Base-by-base conservation (phyloP, 2,888 invertebrate species). In the Anticlea derivata region DNA sequence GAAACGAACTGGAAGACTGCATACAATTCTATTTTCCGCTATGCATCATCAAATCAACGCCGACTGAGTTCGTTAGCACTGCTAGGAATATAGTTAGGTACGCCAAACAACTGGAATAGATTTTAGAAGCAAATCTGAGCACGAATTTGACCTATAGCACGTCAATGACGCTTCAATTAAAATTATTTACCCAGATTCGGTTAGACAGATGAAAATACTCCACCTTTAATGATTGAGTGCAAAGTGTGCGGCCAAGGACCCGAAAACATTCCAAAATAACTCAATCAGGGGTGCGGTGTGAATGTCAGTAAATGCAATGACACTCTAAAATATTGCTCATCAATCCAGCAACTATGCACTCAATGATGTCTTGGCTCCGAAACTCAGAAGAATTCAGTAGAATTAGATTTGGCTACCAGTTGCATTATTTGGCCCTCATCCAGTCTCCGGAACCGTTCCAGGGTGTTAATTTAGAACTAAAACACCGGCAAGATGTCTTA, bases 21-120 rank as follows among this genome's bases (percentile, higher is more conserved):
- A 62, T 56, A 50, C 60, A 47, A 55, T 58, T 59, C 62, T 66
- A 64, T 64, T 65, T 63, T 58, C 40, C 40, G 39, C 55, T 44
- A 48, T 53, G 60, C 47, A 62, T 62, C 61, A 61, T 62, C 61
- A 51, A 51, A 53, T 57, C 40, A 58, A 55, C 63, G 61, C 61
- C 61, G 50, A 61, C 60, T 43, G 49, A 53, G 60, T 61, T 61
- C 60, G 59, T 66, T 66, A 48, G 50, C 50, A 40, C 37, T 34
- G 29, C 40, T 48, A 40, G 39, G 43, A 55, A 56, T 61, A 55
- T 50, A 54, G 47, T 44, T 49, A 24, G 43, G 29, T 43, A 49
- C 12, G 27, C 44, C 5, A 38, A 50, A 51, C 43, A 46, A 40
- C 46, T 49, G 40, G 44, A 53, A 49, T 40, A 37, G 24, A 20